Percentiles rank a stretch among this genome's conserved stretches.
phyloP scores from a whole-genome alignment of 1,140 invertebrate species.

The Cephus cinctus region DNA sequence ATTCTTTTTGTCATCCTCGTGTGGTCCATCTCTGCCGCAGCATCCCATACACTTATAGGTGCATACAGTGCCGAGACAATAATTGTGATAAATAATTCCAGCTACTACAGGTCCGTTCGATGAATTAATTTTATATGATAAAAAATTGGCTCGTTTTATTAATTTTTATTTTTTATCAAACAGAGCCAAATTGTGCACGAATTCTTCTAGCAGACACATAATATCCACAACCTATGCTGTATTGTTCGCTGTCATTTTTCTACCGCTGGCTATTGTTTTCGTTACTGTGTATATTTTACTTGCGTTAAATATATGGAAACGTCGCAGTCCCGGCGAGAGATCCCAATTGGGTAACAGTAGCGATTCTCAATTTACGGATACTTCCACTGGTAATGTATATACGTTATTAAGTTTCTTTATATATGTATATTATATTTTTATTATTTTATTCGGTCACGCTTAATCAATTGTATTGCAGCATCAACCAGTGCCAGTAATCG shows the following conservation, averaged over 20 bases:
- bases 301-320: slow-evolving; percentile 54
- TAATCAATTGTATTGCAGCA: slow-evolving; percentile 20
- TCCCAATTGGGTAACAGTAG: slow-evolving; percentile 22
- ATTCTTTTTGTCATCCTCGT: slow-evolving; percentile 25
- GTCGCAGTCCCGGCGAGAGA: slow-evolving; percentile 29
- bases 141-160: slow-evolving; percentile 7
- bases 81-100: slow-evolving; percentile 25
- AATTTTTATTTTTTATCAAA: slow-evolving; percentile 19
- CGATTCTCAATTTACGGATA: slow-evolving; percentile 16
- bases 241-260: slow-evolving; percentile 56
- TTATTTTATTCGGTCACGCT: background rate
- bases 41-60: slow-evolving; percentile 32
- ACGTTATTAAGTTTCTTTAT: background rate
- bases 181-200: slow-evolving; percentile 34
- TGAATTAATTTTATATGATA: slow-evolving; percentile 17
- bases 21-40: slow-evolving; percentile 25
- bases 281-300: slow-evolving; percentile 57
- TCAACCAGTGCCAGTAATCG: slow-evolving; percentile 15
- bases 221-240: too few relatives aligned
- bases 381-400: slow-evolving; percentile 15
- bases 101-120: slow-evolving; percentile 27
- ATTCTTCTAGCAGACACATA: too few relatives aligned
- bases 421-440: background rate
- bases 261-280: slow-evolving; percentile 56
- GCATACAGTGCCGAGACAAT: slow-evolving; percentile 26